Evolutionary conservation across 2,888 invertebrate genomes (phyloP).

Genomic region (Bimastos eiseni): DNA sequence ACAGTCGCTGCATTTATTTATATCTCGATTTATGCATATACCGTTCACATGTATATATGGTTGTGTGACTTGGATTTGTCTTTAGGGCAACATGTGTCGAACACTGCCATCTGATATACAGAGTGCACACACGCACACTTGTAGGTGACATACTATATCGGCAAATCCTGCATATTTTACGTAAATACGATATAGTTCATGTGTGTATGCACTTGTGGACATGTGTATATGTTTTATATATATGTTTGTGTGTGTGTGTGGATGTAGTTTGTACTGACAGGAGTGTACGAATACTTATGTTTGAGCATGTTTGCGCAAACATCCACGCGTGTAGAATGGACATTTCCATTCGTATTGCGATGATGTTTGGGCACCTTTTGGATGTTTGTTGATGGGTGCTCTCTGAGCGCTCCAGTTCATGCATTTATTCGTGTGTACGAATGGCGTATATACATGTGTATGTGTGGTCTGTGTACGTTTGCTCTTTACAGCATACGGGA

Average conservation of each 20-base stretch:
- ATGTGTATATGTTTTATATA: neutral
- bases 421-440: neutral
- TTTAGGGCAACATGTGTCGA: neutral
- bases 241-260: neutral
- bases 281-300: no score
- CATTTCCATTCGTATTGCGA: no score
- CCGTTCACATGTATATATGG: neutral
- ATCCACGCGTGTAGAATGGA: no score
- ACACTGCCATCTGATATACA: neutral
- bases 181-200: neutral
- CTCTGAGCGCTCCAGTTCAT: neutral
- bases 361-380: neutral
- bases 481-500: neutral
- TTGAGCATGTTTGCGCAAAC: no score
- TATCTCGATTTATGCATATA: neutral
- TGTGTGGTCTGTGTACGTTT: neutral
- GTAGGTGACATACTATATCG: neutral
- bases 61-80: neutral
- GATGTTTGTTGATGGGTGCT: neutral
- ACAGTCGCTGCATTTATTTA: neutral
- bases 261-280: neutral
- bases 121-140: neutral
- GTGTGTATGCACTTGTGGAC: neutral
- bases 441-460: neutral
- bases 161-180: slow-evolving; percentile 13